Evolutionary conservation across 2,797 vertebrate species (phyloP), one percentile per base, ranked within the genome.

Genomic region (Periparus ater): DNA sequence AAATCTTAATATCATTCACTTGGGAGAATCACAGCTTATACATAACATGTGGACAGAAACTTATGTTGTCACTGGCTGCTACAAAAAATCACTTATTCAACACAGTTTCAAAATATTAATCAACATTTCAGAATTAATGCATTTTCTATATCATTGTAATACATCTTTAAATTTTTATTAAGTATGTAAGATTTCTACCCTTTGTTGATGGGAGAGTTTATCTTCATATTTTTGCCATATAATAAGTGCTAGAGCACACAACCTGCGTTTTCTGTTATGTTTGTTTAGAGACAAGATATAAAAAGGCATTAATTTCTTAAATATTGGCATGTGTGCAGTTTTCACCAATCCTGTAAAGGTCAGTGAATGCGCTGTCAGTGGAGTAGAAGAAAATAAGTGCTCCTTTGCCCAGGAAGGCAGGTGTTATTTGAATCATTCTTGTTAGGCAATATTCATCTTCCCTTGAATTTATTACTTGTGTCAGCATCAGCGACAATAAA

Each of bases 391-490:
- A 94, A 96, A 95, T 93, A 96, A 95, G 92, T 87, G 61, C 30
- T 96, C 50, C 65, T 97, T 95, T 97, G 82, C 90, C 72, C 72
- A 96, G 85, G 95, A 97, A 97, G 68, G 91, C 91, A 94, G 92
- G 89, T 97, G 92, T 88, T 93, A 95, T 96, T 95, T 96, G 95
- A 88, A 95, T 97, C 80, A 87, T 72, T 97, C 91, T 97, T 95
- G 85, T 82, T 89, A 92, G 96, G 88, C 89, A 89, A 96, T 96
- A 97, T 98, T 97, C 96, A 91, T 96, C 76, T 87, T 96, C 83
- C 82, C 94, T 96, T 96, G 96, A 96, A 92, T 96, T 95, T 96
- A 95, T 97, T 96, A 96, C 58, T 95, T 95, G 53, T 96, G 91
- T 96, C 93, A 96, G 93, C 66, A 95, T 95, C 88, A 93, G 84